Evolutionary conservation across 1,140 invertebrate species (phyloP), one percentile per base, ranked within the genome.

Genomic region (Drosophila lacertosa): DNA sequence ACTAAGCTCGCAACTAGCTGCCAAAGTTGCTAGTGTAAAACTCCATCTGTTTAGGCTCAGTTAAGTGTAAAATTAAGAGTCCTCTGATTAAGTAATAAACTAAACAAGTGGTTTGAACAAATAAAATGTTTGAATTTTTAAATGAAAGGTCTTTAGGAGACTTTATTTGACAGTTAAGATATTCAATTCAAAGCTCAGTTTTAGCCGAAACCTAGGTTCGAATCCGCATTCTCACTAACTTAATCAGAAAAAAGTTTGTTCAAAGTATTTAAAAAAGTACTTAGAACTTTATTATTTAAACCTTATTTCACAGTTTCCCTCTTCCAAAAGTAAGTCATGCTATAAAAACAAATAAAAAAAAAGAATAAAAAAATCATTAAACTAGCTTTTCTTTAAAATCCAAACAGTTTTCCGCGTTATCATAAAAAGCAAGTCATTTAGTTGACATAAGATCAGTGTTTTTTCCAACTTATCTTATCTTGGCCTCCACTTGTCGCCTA

Each of bases 1-100:
- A 69, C 70, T 73, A 62, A n/a, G 18, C 29, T 24, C n/a, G 42
- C 32, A 55, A 55, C 50, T 54, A 69, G 42, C 68, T 53, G 55
- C 40, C 63, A 33, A 67, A 73, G 65, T 58, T 50, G 15, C 22
- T 32, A 40, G 47, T 42, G 33, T 70, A 69, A 63, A 74, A 58
- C 58, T 71, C 20, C 40, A 65, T 72, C 59, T 51, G 65, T 53
- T 64, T 35, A 33, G 33, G 13, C 39, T 53, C 44, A 67, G 45
- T 45, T 53, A 16, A 40, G 55, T 67, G 57, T 33, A 51, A 67
- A 51, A 18, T 26, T 16, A 51, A 50, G 64, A 33, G 70, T 69
- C 55, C 35, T 0, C 2, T 26, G 11, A 15, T 16, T 24, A 20
- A 22, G 22, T 33, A 6, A 32, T 42, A 10, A 26, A 32, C 10